phyloP scores from a whole-genome alignment of 1,140 invertebrate genomes.

The Diabrotica virgifera region DNA sequence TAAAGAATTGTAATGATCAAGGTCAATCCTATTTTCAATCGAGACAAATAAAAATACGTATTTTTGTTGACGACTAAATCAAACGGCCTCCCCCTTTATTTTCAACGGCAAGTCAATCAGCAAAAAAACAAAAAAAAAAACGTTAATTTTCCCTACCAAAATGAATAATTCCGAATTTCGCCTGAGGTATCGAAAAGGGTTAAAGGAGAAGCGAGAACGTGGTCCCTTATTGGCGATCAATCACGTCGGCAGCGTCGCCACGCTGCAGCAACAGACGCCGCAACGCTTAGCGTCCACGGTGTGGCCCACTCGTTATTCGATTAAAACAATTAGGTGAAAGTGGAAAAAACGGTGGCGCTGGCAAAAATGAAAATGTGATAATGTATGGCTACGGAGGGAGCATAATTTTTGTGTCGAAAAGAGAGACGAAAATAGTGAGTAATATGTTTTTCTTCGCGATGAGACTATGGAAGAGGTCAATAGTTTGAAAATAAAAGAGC shows the following conservation, averaged over 20 bases:
- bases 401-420: neutral
- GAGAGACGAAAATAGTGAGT: neutral
- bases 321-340: slow-evolving; percentile 3
- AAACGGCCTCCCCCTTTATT: too few relatives aligned
- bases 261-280: neutral
- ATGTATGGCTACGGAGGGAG: neutral
- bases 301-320: neutral
- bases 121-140: neutral
- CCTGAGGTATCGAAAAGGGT: slow-evolving; percentile 1
- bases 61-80: too few relatives aligned
- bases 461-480: neutral
- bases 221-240: neutral
- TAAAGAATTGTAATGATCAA: too few relatives aligned
- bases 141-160: neutral
- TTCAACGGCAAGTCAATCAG: neutral
- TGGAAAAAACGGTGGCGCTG: neutral
- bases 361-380: neutral
- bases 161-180: neutral
- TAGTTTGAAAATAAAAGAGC: too few relatives aligned
- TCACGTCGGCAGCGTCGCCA: neutral
- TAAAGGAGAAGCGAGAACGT: neutral
- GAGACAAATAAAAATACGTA: too few relatives aligned
- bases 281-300: slow-evolving; percentile 1
- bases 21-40: too few relatives aligned
- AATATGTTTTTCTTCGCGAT: neutral